Evolutionary conservation across 2,797 vertebrate genomes (phyloP), one percentile per base, ranked within the genome.

Genomic region (Leucoraja ocellata): DNA sequence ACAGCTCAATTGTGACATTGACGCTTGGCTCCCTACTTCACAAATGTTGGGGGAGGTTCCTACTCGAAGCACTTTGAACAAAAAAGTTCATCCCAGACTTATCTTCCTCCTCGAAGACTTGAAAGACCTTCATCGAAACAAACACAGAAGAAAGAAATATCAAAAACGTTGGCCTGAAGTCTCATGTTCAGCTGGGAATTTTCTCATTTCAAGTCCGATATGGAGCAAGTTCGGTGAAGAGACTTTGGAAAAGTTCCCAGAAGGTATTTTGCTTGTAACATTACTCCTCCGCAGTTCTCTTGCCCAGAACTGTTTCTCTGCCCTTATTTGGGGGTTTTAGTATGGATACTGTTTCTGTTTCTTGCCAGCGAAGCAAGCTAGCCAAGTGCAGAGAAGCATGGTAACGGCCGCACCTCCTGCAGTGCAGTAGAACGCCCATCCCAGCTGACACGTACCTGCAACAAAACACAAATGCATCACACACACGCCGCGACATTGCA

Each of bases 281-380:
- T 80, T 36, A 23, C 74, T 77, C 58, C 74, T 93, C 74, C 63
- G 10, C 32, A 68, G 74, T 58, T 63, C 93, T 93, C 93, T 81
- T 78, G 58, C 76, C 61, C 93, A 78, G 74, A 78, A 28, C 54
- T 16, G 0, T 32, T 93, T 79, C 21, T 86, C 65, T 58, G 63
- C 91, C 80, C 90, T n/a, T 77, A 65, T 83, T 68, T 76, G 25
- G 74, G 61, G 46, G 9, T 90, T 93, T 97, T 96, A 99, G 96
- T 99, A 99, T 0, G 98, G 98, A 94, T 99, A 99, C 36, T 99
- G 98, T 96, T 99, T 99, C 96, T 98, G 98, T 94, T 98, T 99
- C 96, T 99, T 99, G 94, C 99, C 99, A 0, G 99, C 98, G 93
- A 98, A 99, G 95, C 99, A 99, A 90, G 99, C 98, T 93, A 99